Conservation (phyloP, 2,113 vertebrate species). For the Tamias sibiricus region DNA sequence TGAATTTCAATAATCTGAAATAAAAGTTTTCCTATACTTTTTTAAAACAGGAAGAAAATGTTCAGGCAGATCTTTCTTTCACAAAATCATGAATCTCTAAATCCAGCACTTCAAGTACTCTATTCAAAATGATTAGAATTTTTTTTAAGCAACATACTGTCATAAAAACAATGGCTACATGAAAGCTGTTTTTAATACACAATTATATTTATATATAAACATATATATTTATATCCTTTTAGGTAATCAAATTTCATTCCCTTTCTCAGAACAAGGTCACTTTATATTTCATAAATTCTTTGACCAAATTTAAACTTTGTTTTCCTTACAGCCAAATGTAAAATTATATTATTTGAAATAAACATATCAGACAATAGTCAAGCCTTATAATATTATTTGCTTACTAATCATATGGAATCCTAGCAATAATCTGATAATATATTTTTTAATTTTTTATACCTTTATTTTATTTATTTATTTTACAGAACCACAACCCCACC, state of each 20-base stretch:
- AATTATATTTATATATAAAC: not conserved
- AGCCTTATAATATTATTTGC: conserved; percentile 10
- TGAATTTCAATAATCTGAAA: not conserved
- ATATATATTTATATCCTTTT: not conserved
- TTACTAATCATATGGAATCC: conserved; percentile 15
- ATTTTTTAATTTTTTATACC: no score
- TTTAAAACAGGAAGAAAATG: conserved; percentile 11
- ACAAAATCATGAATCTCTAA: conserved; percentile 35
- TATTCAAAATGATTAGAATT: conserved; percentile 19
- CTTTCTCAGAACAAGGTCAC: conserved; percentile 52
- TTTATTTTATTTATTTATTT: no score
- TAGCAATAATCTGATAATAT: not conserved
- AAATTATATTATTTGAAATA: conserved; percentile 21
- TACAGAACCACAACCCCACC: no score
- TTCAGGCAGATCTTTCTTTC: not conserved
- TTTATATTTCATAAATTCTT: conserved; percentile 42
- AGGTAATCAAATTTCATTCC: not conserved
- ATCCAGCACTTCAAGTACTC: not conserved
- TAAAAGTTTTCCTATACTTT: not conserved
- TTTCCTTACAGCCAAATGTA: conserved; percentile 28
- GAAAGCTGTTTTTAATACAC: not conserved
- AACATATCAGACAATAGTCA: conserved; percentile 36
- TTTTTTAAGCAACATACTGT: not conserved
- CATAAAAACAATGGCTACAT: conserved; percentile 29
- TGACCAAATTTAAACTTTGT: not conserved